A percentile compares a stretch with the other conserved stretches of the same genome.
Evolutionary conservation across 1,140 invertebrate species (phyloP).

Genomic region (Zelostemma sp.): DNA sequence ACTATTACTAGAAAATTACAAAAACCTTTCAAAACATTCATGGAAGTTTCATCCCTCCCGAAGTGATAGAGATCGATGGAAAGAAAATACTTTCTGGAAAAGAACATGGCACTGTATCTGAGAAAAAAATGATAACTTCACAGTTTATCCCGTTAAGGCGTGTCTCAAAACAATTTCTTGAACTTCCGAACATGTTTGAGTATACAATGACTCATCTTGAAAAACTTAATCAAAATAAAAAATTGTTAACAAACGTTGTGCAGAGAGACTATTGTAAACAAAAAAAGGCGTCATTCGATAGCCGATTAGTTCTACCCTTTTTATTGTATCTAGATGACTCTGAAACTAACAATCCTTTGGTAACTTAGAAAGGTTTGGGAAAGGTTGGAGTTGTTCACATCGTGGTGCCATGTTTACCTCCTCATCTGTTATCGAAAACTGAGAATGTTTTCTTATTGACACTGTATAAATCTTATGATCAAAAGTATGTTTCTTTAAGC

Average conservation of each 20-base stretch:
- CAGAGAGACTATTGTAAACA: conserved; percentile 16
- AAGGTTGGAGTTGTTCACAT: conserved; percentile 24
- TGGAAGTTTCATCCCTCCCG: conserved; percentile 7
- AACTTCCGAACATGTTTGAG: conserved; percentile 11
- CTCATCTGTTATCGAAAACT: conserved; percentile 18
- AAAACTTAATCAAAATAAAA: background rate
- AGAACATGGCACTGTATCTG: background rate
- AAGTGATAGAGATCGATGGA: conserved; percentile 9
- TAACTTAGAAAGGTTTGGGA: conserved; percentile 14
- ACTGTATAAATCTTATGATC: conserved; percentile 16
- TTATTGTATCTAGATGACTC: conserved; percentile 24
- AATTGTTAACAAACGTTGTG: conserved; percentile 11
- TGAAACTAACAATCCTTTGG: conserved; percentile 30
- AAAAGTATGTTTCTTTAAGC: conserved; percentile 3
- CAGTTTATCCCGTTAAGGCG: conserved; percentile 14
- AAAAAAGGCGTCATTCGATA: conserved; percentile 1
- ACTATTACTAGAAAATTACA: background rate
- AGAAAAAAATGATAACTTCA: background rate
- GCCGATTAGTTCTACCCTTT: conserved; percentile 10
- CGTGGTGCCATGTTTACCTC: conserved; percentile 24
- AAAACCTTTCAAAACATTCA: conserved; percentile 5
- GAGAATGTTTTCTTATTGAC: conserved; percentile 27
- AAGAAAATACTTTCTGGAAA: too few relatives aligned
- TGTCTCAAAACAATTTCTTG: conserved; percentile 8
- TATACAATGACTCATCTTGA: conserved; percentile 7